Base-by-base conservation (phyloP, 2,797 vertebrate genomes). In the Neopelma chrysocephalum region DNA sequence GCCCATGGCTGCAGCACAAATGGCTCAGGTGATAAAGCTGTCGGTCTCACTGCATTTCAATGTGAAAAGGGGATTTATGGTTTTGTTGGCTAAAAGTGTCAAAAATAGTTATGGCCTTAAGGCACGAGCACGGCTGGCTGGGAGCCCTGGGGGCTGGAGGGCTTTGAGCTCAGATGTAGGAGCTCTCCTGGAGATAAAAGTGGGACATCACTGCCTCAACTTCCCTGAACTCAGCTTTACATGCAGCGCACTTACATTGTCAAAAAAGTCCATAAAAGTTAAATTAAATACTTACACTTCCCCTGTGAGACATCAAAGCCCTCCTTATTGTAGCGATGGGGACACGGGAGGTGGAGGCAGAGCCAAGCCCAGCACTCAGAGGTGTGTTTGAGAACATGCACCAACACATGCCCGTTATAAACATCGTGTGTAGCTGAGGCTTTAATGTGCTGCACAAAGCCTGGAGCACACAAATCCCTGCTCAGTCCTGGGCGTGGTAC, bases 281-380 rank as follows among this genome's bases (percentile, higher is more conserved):
- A 84, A 95, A 96, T 97, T 94, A 94, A 90, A 92, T 11, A 50
- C 79, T 56, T 81, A 53, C 47, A 43, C 93, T 90, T 96, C 95
- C 95, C 95, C 69, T 50, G 89, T 5, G 81, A 95, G 89, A 51
- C 86, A 94, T 95, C 89, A 93, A 93, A 93, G 82, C 3, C 1
- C 12, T 54, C 21, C 51, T 36, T 10, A 53, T 3, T 25, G 60
- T 38, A 87, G 15, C 25, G 1, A 64, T 7, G 56, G 91, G 88
- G 94, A 89, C 84, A 64, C 2, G 27, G 15, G 68, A 72, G 80
- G 48, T 10, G 20, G 54, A 65, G 82, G 76, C 94, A 91, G 89
- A 68, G 83, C 65, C 94, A 4, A 36, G 95, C 21, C 61, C 90
- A 21, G 82, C 62, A 17, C 16, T 36, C 57, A 36, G 91, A 82